Conservation (phyloP, 2,113 vertebrate species). For the Anser cygnoides region DNA sequence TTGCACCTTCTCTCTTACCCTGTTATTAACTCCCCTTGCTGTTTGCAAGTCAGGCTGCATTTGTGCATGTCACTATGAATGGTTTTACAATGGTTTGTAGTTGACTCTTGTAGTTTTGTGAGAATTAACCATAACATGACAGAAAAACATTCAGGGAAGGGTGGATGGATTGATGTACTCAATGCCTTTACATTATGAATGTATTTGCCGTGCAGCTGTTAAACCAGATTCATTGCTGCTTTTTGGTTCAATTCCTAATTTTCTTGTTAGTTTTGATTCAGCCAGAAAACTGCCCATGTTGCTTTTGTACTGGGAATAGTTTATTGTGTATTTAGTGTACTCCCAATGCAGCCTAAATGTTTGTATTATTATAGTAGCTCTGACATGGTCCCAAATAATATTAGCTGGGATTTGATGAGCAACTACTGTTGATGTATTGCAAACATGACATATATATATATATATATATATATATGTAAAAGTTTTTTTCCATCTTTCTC, state of each 20-base stretch:
- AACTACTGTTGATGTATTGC: slow-evolving; percentile 22
- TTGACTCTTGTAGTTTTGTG: neutral
- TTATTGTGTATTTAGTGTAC: slow-evolving; percentile 4
- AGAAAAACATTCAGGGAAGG: neutral
- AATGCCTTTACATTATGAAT: neutral
- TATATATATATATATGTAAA: no score
- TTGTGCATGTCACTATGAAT: neutral
- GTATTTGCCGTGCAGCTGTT: neutral
- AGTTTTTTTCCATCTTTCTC: neutral
- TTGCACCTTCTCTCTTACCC: neutral
- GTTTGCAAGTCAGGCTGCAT: neutral
- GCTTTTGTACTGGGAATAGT: neutral
- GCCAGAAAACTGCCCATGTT: neutral
- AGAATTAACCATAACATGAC: neutral
- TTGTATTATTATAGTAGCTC: slow-evolving; percentile 11
- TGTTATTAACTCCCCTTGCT: neutral
- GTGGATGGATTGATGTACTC: neutral
- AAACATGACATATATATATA: neutral
- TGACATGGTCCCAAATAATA: slow-evolving; percentile 33
- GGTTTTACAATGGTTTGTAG: neutral
- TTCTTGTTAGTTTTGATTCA: slow-evolving; percentile 13
- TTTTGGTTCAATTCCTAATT: neutral
- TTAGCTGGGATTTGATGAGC: slow-evolving; percentile 35
- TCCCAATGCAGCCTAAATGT: neutral
- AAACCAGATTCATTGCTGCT: neutral